These are phyloP conservation scores for Notothenia rossii DNA, from an alignment of 2,113 vertebrate genomes.

Conservation along the genomic window DNA sequence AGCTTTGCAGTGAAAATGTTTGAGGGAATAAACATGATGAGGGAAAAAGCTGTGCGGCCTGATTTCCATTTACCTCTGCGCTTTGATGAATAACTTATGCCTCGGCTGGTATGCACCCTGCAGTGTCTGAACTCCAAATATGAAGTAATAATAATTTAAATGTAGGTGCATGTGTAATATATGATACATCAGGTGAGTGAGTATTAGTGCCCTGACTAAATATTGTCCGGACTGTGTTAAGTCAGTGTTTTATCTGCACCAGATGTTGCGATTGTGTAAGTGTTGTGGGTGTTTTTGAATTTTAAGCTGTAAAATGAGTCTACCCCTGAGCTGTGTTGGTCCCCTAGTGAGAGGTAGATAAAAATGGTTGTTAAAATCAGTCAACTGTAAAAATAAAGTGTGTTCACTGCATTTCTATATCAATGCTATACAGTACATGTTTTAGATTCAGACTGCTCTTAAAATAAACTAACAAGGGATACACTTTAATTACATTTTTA, in stretches of 20 bases:
- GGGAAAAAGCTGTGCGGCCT: background rate
- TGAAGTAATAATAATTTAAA: background rate
- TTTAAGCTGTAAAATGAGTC: constrained; percentile 7
- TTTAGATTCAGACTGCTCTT: constrained; percentile 14
- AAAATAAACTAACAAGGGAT: constrained; percentile 10
- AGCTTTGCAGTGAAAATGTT: background rate
- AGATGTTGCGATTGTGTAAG: constrained; percentile 58
- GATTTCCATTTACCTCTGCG: constrained; percentile 16
- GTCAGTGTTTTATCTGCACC: constrained; percentile 26
- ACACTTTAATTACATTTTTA: constrained; percentile 16
- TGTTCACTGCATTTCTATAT: background rate
- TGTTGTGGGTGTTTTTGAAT: constrained; percentile 12
- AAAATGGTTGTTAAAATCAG: constrained; percentile 15
- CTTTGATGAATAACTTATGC: background rate
- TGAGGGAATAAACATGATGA: background rate
- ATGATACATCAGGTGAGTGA: background rate
- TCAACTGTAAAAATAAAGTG: background rate
- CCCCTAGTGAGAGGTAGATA: background rate
- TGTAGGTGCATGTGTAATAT: background rate
- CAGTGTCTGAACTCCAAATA: background rate
- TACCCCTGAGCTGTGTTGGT: constrained; percentile 8
- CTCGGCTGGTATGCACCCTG: background rate
- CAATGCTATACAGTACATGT: background rate
- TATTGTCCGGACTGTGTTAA: constrained; percentile 24
- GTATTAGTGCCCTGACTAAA: background rate